Base-by-base conservation (phyloP, 2,888 invertebrate species). In the Dorcus parallelipipedus region DNA sequence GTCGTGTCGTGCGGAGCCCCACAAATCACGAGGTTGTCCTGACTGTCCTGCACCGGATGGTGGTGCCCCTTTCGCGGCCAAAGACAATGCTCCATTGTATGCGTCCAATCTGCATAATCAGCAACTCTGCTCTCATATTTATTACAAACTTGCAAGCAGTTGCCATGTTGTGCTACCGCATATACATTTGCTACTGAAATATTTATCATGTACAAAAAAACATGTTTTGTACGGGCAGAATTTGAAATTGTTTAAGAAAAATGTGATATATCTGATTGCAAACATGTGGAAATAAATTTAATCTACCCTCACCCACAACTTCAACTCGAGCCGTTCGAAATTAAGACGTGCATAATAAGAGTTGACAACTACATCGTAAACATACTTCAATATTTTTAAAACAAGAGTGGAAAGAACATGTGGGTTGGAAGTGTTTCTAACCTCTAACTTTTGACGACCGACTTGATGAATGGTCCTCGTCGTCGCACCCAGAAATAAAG, bases 401-500 rank as follows among this genome's bases (percentile, higher is more conserved):
- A 56, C 56, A 56, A 33, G 26, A 33, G 26, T 33, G 26, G 59
- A 52, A 56, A 53, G 55, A 54, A 50, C 59, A 56, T 58, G 65
- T 65, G 59, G 64, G 63, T 45, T 59, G 54, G 58, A 64, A 62
- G 55, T 56, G 49, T 52, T 60, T 33, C 26, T 33, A 33, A 33
- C 26, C 26, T 33, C 62, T 57, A 64, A 56, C 57, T 60, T 61
- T 66, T 70, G 68, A 68, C 67, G 67, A 63, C 61, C 60, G 55
- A 64, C 65, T 64, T 70, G 70, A 70, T 70, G 69, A 69, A 70
- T 70, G 69, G 64, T 67, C 58, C 56, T 67, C 67, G 64, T 65
- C 66, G 69, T 66, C 68, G 67, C 68, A 61, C 64, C 66, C 67
- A 69, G 67, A 69, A 70, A 70, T 70, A 70, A 67, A 69, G 67